phyloP scores from a whole-genome alignment of 2,797 vertebrate species.

The Hafferia zeledoni region DNA sequence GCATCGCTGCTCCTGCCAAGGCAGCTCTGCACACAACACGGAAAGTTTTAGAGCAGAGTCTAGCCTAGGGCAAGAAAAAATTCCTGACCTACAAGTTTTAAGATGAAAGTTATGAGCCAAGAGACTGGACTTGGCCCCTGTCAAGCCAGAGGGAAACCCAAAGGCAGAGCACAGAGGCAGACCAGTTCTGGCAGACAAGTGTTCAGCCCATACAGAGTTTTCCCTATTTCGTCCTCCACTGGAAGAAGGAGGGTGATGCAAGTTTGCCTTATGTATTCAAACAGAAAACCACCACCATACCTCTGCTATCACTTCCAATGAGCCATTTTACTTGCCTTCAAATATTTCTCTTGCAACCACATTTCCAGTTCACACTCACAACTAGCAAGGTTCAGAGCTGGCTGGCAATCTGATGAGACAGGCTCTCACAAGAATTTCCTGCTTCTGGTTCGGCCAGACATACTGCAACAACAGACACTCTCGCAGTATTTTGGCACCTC shows the following conservation, averaged over 20 bases:
- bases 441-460: conserved; percentile 71
- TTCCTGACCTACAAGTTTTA: background rate
- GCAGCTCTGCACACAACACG: background rate
- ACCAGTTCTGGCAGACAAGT: background rate
- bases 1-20: conserved; percentile 12
- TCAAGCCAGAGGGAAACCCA: background rate
- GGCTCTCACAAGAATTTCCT: conserved; percentile 74
- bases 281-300: background rate
- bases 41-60: conserved; percentile 36
- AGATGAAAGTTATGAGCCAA: background rate
- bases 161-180: background rate
- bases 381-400: conserved; percentile 24
- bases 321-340: background rate
- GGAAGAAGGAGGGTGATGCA: background rate
- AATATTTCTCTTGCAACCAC: background rate
- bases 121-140: background rate
- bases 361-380: conserved; percentile 18
- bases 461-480: conserved; percentile 67
- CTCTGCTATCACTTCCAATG: background rate
- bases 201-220: background rate
- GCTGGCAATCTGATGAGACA: conserved; percentile 71
- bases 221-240: background rate
- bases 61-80: conserved; percentile 18
- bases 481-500: conserved; percentile 63
- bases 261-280: background rate